Base-by-base conservation (phyloP, 2,888 invertebrate species). In the Dasypogon diadema region DNA sequence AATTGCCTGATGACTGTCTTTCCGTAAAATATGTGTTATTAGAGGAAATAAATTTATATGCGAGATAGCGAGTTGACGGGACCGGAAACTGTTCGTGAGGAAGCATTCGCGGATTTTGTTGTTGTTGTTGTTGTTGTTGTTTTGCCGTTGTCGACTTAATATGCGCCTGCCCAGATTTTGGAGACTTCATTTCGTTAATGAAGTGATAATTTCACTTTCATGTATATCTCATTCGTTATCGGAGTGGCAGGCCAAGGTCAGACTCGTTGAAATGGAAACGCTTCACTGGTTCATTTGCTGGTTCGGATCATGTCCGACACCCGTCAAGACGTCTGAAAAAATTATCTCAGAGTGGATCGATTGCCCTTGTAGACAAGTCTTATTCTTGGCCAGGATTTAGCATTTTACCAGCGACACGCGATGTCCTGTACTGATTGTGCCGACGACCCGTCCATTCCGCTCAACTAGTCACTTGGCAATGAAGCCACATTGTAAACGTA, bases 401-500 rank as follows among this genome's bases (percentile, higher is more conserved):
- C 10, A 54, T 54, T 21, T 73, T 54, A 6, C 26, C 22, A 56
- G 55, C 24, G 48, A 46, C 24, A 48, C 46, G 65, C 46, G 46
- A 65, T 65, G 48, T 65, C 65, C 65, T 65, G 48, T 16, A 21
- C 22, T 18, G 26, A 8, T 22, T 34, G 21, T 30, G 16, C 12
- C 34, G 14, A 26, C n/a, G 5, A 26, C 14, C 26, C 51, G 30
- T 30, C 70, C 30, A 70, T 54, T 70, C 46, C 42, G 21, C 48
- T 65, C 65, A 48, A 65, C 42, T 65, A 37, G 65, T 46, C 65
- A 73, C 30, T 22, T 21, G 22, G n/a, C 21, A 72, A 55, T 12
- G 26, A 73, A 73, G 56, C 72, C 72, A 30, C 72, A 73, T 73
- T 73, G 14, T 56, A 37, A 73, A 37, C 42, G 24, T 22, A 56